phyloP scores from a whole-genome alignment of 2,113 vertebrate species.

The Rhizomys pruinosus region DNA sequence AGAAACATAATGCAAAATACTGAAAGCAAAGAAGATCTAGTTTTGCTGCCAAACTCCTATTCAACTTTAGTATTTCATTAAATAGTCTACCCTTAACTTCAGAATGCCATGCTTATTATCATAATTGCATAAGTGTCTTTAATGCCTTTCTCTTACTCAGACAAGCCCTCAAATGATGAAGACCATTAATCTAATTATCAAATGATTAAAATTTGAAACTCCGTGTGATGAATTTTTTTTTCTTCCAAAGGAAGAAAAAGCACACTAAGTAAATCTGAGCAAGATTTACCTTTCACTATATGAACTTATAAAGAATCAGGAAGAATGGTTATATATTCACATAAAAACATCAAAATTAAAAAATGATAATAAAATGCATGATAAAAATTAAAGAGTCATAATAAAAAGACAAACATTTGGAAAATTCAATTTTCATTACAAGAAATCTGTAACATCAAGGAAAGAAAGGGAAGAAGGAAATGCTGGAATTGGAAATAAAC shows the following conservation, averaged over 20 bases:
- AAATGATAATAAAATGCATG: neutral
- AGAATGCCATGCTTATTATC: constrained; percentile 1
- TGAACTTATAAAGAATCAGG: constrained; percentile 26
- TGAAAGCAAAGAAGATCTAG: constrained; percentile 9
- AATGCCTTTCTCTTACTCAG: constrained; percentile 28
- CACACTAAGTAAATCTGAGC: constrained; percentile 5
- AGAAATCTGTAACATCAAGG: neutral
- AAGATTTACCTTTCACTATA: constrained; percentile 16
- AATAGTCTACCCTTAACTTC: constrained; percentile 38
- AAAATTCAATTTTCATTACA: constrained; percentile 45
- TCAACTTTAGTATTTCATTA: constrained; percentile 49
- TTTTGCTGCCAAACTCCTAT: constrained; percentile 40
- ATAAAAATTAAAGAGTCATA: constrained; percentile 15
- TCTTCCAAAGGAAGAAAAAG: constrained; percentile 13
- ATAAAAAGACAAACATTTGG: constrained; percentile 53
- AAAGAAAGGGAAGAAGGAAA: neutral
- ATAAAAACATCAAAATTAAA: constrained; percentile 21
- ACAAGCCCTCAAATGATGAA: constrained; percentile 57
- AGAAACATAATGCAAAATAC: constrained; percentile 44
- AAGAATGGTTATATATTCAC: neutral
- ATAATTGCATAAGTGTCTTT: constrained; percentile 41
- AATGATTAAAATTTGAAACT: constrained; percentile 43
- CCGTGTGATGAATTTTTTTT: neutral
- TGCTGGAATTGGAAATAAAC: neutral
- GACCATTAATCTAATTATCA: constrained; percentile 46